These are phyloP conservation scores for Berghia stephanieae DNA, from an alignment of 1,140 invertebrate genomes.

Conservation along the genomic window DNA sequence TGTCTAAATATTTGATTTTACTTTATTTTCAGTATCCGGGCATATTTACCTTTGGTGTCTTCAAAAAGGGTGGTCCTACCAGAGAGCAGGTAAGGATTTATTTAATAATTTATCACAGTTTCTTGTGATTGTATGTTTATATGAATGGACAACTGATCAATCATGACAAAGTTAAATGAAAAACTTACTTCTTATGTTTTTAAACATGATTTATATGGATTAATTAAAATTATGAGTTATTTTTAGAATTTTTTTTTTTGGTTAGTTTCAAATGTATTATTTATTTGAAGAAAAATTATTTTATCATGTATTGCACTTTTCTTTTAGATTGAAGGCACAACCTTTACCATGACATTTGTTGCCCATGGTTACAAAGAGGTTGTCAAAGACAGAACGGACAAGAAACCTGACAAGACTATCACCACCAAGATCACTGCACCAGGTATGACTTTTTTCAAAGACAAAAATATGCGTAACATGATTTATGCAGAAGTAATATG, in stretches of 20 bases:
- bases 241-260: constrained; percentile 16
- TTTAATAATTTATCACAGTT: not conserved
- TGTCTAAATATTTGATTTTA: too few species aligned
- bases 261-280: not conserved
- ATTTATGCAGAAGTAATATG: not conserved
- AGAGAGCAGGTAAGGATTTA: constrained; percentile 67
- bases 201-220: not conserved
- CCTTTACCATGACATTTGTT: constrained; percentile 77
- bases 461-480: not conserved
- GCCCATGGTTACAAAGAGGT: constrained; percentile 82
- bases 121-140: not conserved
- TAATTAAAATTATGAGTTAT: too few species aligned
- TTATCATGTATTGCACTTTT: not conserved
- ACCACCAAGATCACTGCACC: constrained; percentile 72
- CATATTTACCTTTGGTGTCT: constrained; percentile 78
- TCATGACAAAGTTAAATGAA: too few species aligned
- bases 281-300: constrained; percentile 14
- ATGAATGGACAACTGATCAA: not conserved
- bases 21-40: constrained; percentile 74
- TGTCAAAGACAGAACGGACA: constrained; percentile 71
- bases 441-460: constrained; percentile 49
- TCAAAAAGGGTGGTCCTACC: constrained; percentile 76
- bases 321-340: constrained; percentile 70
- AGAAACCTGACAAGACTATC: constrained; percentile 76
- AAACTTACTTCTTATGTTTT: not conserved